Percentiles rank a stretch among this genome's conserved stretches.
phyloP scores from a whole-genome alignment of 2,888 invertebrate genomes.

The Eupithecia exiguata region DNA sequence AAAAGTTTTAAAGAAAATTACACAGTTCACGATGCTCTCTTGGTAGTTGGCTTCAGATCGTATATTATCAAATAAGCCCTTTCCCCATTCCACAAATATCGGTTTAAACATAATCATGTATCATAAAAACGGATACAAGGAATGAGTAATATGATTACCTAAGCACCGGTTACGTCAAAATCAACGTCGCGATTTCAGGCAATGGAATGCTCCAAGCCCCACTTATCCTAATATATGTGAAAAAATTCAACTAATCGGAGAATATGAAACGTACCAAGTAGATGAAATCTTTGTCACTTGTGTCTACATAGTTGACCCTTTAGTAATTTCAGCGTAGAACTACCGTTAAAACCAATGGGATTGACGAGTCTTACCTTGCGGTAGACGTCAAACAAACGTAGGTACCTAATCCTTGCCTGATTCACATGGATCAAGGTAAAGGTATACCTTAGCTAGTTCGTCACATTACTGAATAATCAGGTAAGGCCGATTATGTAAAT shows the following conservation, averaged over 20 bases:
- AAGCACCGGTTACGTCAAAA: not conserved
- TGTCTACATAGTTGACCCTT: not conserved
- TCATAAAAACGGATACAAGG: not conserved
- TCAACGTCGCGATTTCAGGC: not conserved
- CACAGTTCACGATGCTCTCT: not conserved
- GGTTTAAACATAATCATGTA: not conserved
- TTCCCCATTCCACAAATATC: not conserved
- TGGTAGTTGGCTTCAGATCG: not conserved
- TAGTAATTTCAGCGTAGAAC: not conserved
- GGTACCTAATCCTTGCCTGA: conserved; percentile 4
- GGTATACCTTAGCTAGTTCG: not conserved
- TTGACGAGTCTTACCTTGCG: not conserved
- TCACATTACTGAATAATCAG: conserved; percentile 4
- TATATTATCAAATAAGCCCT: not conserved
- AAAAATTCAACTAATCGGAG: not conserved
- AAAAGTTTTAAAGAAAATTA: too few relatives aligned
- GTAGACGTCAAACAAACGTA: not conserved
- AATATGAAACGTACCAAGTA: not conserved
- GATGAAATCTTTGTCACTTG: not conserved
- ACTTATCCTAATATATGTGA: too few relatives aligned
- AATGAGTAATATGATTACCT: conserved; percentile 1
- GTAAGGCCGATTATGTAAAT: conserved; percentile 6
- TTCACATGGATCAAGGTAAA: not conserved
- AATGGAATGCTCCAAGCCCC: not conserved
- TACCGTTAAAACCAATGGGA: not conserved